A percentile compares a stretch with the other conserved stretches of the same genome.
Evolutionary conservation across 2,797 vertebrate genomes (phyloP).

Genomic region (Tapera naevia): DNA sequence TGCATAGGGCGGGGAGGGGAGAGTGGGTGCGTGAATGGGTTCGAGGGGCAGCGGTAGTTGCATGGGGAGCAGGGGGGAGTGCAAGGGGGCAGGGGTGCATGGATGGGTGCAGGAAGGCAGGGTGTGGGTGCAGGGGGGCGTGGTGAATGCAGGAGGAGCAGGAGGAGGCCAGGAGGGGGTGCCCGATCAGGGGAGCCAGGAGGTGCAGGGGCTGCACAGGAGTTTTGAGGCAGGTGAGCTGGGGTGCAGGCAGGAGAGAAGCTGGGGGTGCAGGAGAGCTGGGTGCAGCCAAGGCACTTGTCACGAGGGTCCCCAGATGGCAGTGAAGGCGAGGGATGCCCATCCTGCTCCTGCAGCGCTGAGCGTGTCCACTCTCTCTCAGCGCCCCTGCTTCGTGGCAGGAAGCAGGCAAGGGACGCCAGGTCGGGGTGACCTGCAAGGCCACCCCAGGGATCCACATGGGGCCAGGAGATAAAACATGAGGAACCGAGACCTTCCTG

Average conservation of each 20-base stretch:
- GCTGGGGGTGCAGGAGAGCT: neutral
- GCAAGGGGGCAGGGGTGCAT: neutral
- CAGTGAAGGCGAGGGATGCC: neutral
- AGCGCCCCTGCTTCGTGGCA: slow-evolving; percentile 38
- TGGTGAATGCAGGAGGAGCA: neutral
- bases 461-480: neutral
- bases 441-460: neutral
- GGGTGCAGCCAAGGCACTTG: neutral
- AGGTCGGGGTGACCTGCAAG: neutral
- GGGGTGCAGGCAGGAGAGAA: neutral
- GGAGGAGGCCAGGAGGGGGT: no score
- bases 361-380: neutral
- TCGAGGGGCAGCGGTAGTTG: no score
- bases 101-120: neutral
- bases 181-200: no score
- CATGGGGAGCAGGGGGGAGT: no score
- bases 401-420: slow-evolving; percentile 21
- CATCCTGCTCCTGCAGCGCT: neutral
- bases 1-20: neutral
- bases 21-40: neutral
- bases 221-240: neutral
- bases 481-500: fast-evolving
- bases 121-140: no score
- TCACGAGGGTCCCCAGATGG: fast-evolving
- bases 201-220: neutral